A percentile compares a stretch with the other conserved stretches of the same genome.
These are phyloP conservation scores for Clinocottus analis DNA, from an alignment of 2,113 vertebrate genomes.

Conservation along the genomic window DNA sequence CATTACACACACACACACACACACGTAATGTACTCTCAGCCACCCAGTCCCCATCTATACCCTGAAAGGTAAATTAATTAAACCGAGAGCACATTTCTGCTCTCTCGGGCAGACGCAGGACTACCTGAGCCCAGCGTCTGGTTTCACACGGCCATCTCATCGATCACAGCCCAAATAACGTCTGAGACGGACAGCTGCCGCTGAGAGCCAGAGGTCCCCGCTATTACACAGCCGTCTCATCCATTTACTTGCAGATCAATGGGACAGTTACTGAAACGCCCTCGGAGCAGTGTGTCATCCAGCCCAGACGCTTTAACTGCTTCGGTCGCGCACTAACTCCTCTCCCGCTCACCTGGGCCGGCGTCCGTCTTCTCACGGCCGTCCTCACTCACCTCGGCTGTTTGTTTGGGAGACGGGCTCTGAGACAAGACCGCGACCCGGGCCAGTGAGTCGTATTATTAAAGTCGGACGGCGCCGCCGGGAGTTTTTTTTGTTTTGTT, in stretches of 20 bases:
- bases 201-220: conserved; percentile 49
- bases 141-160: conserved; percentile 48
- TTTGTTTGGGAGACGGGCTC: conserved; percentile 52
- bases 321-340: conserved; percentile 10
- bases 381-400: conserved; percentile 26
- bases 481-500: conserved; percentile 11
- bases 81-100: neutral
- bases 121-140: conserved; percentile 6
- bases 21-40: neutral
- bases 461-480: conserved; percentile 46
- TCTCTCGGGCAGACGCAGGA: neutral
- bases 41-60: neutral
- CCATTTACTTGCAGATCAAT: conserved; percentile 71
- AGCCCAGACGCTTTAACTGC: conserved; percentile 34
- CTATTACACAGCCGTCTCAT: conserved; percentile 66
- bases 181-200: conserved; percentile 61
- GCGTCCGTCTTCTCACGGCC: conserved; percentile 24
- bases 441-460: conserved; percentile 36
- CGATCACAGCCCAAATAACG: conserved; percentile 51
- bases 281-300: conserved; percentile 22
- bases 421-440: neutral
- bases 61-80: neutral
- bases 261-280: conserved; percentile 59
- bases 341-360: conserved; percentile 31
- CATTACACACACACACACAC: neutral